These are phyloP conservation scores for Microplitis deprimator DNA, from an alignment of 2,888 invertebrate genomes.

Conservation along the genomic window DNA sequence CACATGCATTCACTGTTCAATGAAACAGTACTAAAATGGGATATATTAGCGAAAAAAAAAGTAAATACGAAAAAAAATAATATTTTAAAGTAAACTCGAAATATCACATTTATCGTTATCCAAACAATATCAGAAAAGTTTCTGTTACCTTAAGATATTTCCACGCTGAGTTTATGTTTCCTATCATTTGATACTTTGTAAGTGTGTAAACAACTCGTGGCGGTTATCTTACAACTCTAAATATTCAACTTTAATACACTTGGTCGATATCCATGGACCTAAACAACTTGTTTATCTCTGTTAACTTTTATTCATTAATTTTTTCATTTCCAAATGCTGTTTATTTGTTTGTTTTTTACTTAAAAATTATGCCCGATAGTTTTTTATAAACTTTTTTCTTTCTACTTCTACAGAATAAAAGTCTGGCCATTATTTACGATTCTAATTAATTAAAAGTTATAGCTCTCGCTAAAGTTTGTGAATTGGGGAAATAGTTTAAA, in stretches of 20 bases:
- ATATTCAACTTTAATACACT: constrained; percentile 2
- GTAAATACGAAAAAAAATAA: neutral
- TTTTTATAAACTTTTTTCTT: constrained; percentile 2
- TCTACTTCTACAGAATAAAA: constrained; percentile 12
- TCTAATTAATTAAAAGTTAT: constrained; percentile 38
- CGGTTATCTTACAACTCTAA: constrained; percentile 24
- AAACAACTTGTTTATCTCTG: constrained; percentile 11
- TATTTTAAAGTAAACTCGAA: constrained; percentile 1
- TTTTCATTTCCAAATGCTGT: constrained; percentile 11
- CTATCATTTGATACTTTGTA: constrained; percentile 38
- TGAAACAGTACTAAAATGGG: neutral
- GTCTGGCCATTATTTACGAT: constrained; percentile 36
- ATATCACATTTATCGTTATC: neutral
- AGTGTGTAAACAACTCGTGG: constrained; percentile 35
- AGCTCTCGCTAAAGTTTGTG: constrained; percentile 15
- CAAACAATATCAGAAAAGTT: constrained; percentile 23
- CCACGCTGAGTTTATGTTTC: constrained; percentile 19
- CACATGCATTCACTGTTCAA: neutral
- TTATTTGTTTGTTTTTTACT: neutral
- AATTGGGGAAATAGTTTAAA: constrained; percentile 17
- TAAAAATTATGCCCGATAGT: neutral
- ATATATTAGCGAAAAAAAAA: neutral
- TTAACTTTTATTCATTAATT: constrained; percentile 10
- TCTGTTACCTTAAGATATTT: constrained; percentile 2
- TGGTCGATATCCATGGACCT: constrained; percentile 9